Conservation (phyloP, 2,888 invertebrate species). For the Eudasyphora cyanicolor region DNA sequence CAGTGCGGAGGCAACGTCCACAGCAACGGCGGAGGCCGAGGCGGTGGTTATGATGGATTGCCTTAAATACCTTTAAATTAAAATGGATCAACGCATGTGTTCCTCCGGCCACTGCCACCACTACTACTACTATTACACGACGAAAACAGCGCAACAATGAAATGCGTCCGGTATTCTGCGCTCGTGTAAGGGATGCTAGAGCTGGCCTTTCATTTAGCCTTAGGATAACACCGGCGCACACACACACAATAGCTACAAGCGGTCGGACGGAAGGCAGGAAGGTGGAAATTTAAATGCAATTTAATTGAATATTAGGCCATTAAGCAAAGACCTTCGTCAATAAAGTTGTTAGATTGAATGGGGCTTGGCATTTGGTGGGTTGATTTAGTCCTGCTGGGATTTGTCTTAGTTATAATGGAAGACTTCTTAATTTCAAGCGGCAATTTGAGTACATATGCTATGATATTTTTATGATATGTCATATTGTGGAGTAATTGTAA, state of each 20-base stretch:
- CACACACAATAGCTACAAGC: neutral
- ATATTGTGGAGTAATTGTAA: neutral
- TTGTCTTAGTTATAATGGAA: neutral
- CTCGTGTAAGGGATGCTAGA: slow-evolving; percentile 56
- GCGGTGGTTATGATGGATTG: slow-evolving; percentile 76
- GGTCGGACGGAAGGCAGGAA: slow-evolving; percentile 25
- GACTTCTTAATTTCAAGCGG: slow-evolving; percentile 14
- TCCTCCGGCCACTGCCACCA: slow-evolving; percentile 43
- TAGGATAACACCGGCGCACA: slow-evolving; percentile 19
- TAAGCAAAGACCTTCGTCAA: slow-evolving; percentile 38
- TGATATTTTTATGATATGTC: neutral
- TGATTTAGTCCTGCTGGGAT: slow-evolving; percentile 31
- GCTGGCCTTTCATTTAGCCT: slow-evolving; percentile 2
- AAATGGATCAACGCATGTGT: slow-evolving; percentile 74
- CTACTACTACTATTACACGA: too few species aligned
- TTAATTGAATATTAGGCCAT: slow-evolving; percentile 72
- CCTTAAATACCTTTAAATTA: slow-evolving; percentile 79
- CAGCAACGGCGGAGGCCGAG: slow-evolving; percentile 31
- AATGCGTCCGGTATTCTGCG: slow-evolving; percentile 18
- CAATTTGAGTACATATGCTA: neutral
- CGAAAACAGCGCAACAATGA: slow-evolving; percentile 30
- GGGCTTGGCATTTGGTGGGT: neutral
- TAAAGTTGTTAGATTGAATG: slow-evolving; percentile 13
- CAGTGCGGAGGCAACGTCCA: slow-evolving; percentile 53
- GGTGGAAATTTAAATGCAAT: slow-evolving; percentile 73